These are phyloP conservation scores for Gymnoscopelus microlampas DNA, from an alignment of 2,797 vertebrate species.

Conservation along the genomic window DNA sequence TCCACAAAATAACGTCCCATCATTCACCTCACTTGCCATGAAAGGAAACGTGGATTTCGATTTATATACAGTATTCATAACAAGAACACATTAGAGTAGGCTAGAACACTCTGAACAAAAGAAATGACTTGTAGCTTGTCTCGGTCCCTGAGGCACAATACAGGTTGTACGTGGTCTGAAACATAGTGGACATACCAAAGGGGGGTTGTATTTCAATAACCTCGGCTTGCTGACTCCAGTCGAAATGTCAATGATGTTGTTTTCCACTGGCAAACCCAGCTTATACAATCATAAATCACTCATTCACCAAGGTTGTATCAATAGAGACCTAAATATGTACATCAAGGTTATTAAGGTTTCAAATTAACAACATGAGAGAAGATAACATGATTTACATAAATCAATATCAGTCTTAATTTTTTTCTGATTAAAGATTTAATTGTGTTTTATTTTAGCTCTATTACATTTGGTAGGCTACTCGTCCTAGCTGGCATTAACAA, in stretches of 20 bases:
- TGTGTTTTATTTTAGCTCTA: background rate
- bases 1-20: too few species aligned
- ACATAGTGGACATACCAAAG: conserved; percentile 40
- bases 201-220: conserved; percentile 61
- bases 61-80: too few species aligned
- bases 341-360: background rate
- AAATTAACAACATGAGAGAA: background rate
- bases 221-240: conserved; percentile 34
- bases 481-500: background rate
- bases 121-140: background rate
- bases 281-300: conserved; percentile 43
- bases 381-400: background rate
- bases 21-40: background rate
- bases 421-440: background rate
- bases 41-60: background rate
- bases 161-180: conserved; percentile 9
- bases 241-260: conserved; percentile 47
- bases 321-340: background rate
- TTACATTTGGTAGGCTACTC: background rate
- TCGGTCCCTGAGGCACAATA: conserved; percentile 5
- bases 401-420: background rate
- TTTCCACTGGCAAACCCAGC: conserved; percentile 30
- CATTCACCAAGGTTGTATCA: conserved; percentile 4
- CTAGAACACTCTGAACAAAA: background rate
- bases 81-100: background rate